Percentiles rank a stretch among this genome's conserved stretches.
Evolutionary conservation across 2,113 vertebrate species (phyloP).

Genomic region (Salvator merianae): DNA sequence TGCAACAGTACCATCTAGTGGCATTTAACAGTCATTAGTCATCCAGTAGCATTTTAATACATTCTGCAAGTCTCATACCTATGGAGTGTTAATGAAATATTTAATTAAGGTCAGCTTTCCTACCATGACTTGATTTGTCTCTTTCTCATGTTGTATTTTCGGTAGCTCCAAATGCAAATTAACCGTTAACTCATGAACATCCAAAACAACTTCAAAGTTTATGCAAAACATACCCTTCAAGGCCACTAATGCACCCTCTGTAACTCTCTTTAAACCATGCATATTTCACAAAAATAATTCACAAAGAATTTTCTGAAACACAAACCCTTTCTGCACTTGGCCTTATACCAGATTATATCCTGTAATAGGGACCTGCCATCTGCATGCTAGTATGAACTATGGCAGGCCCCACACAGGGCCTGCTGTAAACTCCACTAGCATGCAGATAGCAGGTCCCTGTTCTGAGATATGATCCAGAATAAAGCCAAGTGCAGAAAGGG

Average conservation of each 20-base stretch:
- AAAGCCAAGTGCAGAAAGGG: no score
- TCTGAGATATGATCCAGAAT: no score
- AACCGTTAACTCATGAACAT: background rate
- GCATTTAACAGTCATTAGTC: slow-evolving; percentile 52
- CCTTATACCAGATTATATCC: no score
- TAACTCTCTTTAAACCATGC: background rate
- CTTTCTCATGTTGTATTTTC: background rate
- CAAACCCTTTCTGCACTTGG: no score
- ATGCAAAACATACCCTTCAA: background rate
- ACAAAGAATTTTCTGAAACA: background rate
- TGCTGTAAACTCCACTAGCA: no score
- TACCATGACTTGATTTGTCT: no score
- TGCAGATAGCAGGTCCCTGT: no score
- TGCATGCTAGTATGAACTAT: no score
- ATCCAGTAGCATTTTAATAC: slow-evolving; percentile 1
- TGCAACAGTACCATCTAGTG: slow-evolving; percentile 80
- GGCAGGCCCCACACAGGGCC: no score
- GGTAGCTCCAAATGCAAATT: background rate
- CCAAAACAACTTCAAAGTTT: background rate
- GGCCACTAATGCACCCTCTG: no score
- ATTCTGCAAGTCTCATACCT: background rate
- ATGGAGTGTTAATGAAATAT: background rate
- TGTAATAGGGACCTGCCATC: no score
- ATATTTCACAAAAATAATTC: background rate
- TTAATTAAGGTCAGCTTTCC: background rate